Evolutionary conservation across 2,797 vertebrate genomes (phyloP), one percentile per base, ranked within the genome.

Genomic region (Esox lucius): DNA sequence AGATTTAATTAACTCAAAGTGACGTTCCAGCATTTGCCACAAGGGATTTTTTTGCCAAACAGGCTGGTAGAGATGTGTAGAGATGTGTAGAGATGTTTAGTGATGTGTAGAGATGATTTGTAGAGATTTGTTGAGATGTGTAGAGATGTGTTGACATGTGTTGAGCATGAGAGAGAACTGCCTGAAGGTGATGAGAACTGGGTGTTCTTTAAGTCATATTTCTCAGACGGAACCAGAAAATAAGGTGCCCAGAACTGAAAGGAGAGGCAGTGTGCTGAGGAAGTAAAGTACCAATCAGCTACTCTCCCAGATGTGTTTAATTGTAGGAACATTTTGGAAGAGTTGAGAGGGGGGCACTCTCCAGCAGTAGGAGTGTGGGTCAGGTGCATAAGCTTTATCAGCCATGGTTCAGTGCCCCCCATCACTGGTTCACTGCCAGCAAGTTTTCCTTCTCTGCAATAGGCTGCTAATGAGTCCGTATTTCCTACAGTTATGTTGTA

Each of bases 1-100:
- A 90, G 84, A 90, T 90, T 86, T 91, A 91, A 93, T 93, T 90
- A 93, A 90, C 80, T 88, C 79, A 90, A 91, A 89, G 86, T 73
- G 84, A 92, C 88, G 86, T 89, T 89, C 84, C 85, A 87, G 85
- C 89, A 87, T 91, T 75, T 72, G 83, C 87, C 82, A 87, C 74
- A 73, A 78, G 84, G 90, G 81, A 87, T 87, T 61, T 66, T 68
- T 59, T 65, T 73, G 79, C 70, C 62, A 72, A 75, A 77, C 79
- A 73, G 80, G 81, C 81, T 78, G 73, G 77, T 80, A 68, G 71
- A 39, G 65, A 79, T 83, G 81, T 79, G 74, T 77, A 74, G 6
- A 66, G 70, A 73, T 5, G 71, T n/a, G 49, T n/a, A n/a, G n/a
- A n/a, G n/a, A n/a, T n/a, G n/a, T n/a, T n/a, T n/a, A n/a, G n/a